Percentiles rank a stretch among this genome's conserved stretches.
Evolutionary conservation across 1,140 invertebrate species (phyloP).

Genomic region (Drosophila santomea): DNA sequence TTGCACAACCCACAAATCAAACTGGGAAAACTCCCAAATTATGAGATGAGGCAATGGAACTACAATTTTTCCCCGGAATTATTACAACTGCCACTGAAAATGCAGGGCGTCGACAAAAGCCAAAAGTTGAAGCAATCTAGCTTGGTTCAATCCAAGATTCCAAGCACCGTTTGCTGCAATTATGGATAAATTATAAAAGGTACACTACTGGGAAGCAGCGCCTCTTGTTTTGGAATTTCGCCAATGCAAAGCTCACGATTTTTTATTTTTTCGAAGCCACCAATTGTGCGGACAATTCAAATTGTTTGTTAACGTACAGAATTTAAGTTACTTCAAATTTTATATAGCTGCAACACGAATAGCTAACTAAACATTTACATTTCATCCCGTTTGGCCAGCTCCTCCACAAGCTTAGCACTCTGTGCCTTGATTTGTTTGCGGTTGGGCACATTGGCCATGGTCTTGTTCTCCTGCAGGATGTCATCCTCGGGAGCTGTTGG

Average conservation of each 20-base stretch:
- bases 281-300: not conserved
- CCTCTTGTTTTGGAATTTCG: slow-evolving; percentile 53
- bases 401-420: slow-evolving; percentile 73
- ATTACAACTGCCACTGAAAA: slow-evolving; percentile 49
- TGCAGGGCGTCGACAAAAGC: slow-evolving; percentile 65
- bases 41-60: slow-evolving; percentile 63
- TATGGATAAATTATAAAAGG: slow-evolving; percentile 70
- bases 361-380: slow-evolving; percentile 7
- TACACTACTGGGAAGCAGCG: slow-evolving; percentile 42
- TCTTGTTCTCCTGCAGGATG: slow-evolving; percentile 67
- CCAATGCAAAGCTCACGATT: slow-evolving; percentile 64
- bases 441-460: slow-evolving; percentile 69
- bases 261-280: slow-evolving; percentile 41
- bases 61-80: slow-evolving; percentile 62
- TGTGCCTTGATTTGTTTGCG: slow-evolving; percentile 77
- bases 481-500: slow-evolving; percentile 50
- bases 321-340: slow-evolving; percentile 34
- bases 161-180: slow-evolving; percentile 59
- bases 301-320: slow-evolving; percentile 15
- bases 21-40: slow-evolving; percentile 55
- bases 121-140: slow-evolving; percentile 65
- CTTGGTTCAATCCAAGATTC: slow-evolving; percentile 33
- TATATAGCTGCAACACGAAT: slow-evolving; percentile 3
- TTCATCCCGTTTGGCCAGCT: slow-evolving; percentile 70
- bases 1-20: slow-evolving; percentile 56